Evolutionary conservation across 1,140 invertebrate species (phyloP), one percentile per base, ranked within the genome.

Genomic region (Microplitis mediator): DNA sequence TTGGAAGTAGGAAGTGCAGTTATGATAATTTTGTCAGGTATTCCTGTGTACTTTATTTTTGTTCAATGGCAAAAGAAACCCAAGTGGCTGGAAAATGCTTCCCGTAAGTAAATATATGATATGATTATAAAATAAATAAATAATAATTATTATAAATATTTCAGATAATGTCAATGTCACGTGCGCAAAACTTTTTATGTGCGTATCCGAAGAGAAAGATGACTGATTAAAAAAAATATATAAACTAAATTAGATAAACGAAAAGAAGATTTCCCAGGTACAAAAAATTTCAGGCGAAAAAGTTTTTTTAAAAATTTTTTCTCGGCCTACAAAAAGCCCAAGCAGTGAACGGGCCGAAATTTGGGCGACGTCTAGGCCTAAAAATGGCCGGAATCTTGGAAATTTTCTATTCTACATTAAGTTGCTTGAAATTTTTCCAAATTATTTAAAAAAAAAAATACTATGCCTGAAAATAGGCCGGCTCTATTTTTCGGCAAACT

Each of bases 21-120:
- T 9, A 88, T 88, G 8, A 95, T 99, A 52, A 94, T 97, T 39
- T 78, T 93, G 1, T 93, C 95, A 4, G 97, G 96, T 6, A 92
- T 98, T 72, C 97, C 97, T 1, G 93, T 98, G 3, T 99, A 98
- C 84, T 91, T 93, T 58, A 73, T 97, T 0, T 97, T 95, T 76
- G 95, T 98, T 23, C 89, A 90, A 71, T 97, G 95, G 95, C 90
- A 94, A 80, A 91, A 90, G 31, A 98, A 97, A 84, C 93, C 94
- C 9, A 74, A 80, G 35, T 86, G 84, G 84, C 69, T 83, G 0
- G 54, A 51, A 64, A 76, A 71, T 13, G 51, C 76, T 8, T 76
- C 76, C 73, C 74, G 80, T 81, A 75, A 76, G 63, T 75, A 16
- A 50, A 34, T 50, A 50, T 51, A 66, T 69, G 31, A 58, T 39